These are phyloP conservation scores for Epistrophe eligans DNA, from an alignment of 2,888 invertebrate species.

Conservation along the genomic window DNA sequence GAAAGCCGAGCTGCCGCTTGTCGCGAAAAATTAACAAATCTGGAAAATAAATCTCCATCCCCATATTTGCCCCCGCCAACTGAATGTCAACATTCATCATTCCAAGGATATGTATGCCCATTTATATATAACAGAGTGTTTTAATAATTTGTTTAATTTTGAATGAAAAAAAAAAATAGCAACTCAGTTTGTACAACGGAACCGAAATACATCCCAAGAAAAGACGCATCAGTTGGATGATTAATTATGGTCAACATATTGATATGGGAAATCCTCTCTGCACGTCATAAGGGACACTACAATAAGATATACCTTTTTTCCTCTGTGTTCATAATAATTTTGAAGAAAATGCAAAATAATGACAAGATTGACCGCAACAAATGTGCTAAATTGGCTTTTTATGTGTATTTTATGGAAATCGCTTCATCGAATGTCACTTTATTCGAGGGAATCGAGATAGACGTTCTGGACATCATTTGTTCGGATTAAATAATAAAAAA, in stretches of 20 bases:
- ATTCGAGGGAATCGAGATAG: slow-evolving; percentile 36
- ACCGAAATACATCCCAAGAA: neutral
- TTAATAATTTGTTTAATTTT: slow-evolving; percentile 55
- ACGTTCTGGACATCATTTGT: slow-evolving; percentile 72
- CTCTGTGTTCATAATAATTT: slow-evolving; percentile 25
- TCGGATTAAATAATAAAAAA: slow-evolving; percentile 77
- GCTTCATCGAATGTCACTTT: slow-evolving; percentile 78
- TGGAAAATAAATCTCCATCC: slow-evolving; percentile 53
- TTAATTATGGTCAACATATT: slow-evolving; percentile 71
- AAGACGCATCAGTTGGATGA: slow-evolving; percentile 52
- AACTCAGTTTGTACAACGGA: slow-evolving; percentile 13
- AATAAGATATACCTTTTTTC: slow-evolving; percentile 38
- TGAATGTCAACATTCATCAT: slow-evolving; percentile 12
- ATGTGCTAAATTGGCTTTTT: slow-evolving; percentile 82
- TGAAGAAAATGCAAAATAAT: slow-evolving; percentile 65
- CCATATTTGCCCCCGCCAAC: neutral
- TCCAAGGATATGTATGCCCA: slow-evolving; percentile 18
- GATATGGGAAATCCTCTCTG: slow-evolving; percentile 40
- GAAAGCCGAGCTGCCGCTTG: slow-evolving; percentile 25
- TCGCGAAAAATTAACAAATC: slow-evolving; percentile 59
- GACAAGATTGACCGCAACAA: slow-evolving; percentile 80
- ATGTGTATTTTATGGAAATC: slow-evolving; percentile 82
- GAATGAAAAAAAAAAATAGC: slow-evolving; percentile 22
- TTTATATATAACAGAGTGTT: slow-evolving; percentile 12
- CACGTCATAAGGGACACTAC: slow-evolving; percentile 43